A percentile compares a stretch with the other conserved stretches of the same genome.
phyloP scores from a whole-genome alignment of 1,140 invertebrate genomes.

The Nilaparvata lugens region DNA sequence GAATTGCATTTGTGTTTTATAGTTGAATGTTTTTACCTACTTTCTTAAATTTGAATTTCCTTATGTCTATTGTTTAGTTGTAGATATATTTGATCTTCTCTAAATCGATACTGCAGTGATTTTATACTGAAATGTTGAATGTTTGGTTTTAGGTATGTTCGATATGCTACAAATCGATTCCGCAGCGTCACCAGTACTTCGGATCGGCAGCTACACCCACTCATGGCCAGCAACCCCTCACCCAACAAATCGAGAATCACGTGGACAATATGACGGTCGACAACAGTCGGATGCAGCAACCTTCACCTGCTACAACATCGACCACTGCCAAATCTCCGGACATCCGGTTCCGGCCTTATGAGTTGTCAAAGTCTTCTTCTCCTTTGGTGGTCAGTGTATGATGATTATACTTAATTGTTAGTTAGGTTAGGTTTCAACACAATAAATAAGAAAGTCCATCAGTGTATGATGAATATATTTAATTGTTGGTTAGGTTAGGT shows the following conservation, averaged over 20 bases:
- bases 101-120: too few relatives aligned
- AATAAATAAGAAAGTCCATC: too few relatives aligned
- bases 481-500: too few relatives aligned
- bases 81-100: too few relatives aligned
- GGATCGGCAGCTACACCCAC: conserved; percentile 36
- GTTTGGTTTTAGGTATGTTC: conserved; percentile 61
- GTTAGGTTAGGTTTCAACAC: too few relatives aligned
- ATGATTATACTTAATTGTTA: background rate
- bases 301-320: conserved; percentile 12
- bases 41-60: too few relatives aligned
- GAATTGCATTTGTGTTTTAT: too few relatives aligned
- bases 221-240: background rate
- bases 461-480: too few relatives aligned
- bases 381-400: conserved; percentile 31
- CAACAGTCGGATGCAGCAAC: background rate
- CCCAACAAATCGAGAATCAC: background rate
- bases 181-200: conserved; percentile 67
- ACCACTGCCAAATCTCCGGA: conserved; percentile 31
- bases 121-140: background rate
- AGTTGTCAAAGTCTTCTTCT: conserved; percentile 48
- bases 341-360: conserved; percentile 62
- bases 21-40: too few relatives aligned
- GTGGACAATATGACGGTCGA: background rate
- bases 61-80: too few relatives aligned
- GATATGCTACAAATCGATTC: conserved; percentile 72